Conservation (phyloP, 2,888 invertebrate species). For the Erebia epiphron region DNA sequence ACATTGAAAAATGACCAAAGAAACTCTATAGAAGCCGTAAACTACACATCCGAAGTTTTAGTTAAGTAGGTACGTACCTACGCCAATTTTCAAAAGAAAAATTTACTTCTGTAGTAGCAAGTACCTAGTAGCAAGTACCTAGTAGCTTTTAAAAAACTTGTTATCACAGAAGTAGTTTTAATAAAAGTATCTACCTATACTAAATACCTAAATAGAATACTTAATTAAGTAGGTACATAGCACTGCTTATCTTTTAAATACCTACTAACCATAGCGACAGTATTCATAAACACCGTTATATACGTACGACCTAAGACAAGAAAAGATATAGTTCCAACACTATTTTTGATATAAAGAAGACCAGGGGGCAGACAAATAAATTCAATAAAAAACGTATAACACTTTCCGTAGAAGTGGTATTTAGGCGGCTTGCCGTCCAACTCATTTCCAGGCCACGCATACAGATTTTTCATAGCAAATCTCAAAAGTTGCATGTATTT, state of each 20-base stretch:
- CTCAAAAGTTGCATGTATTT: conserved; percentile 37
- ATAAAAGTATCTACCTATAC: too few relatives aligned
- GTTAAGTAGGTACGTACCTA: too few relatives aligned
- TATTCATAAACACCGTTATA: conserved; percentile 37
- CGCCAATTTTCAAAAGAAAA: too few relatives aligned
- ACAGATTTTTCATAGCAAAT: conserved; percentile 23
- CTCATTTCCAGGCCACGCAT: conserved; percentile 30
- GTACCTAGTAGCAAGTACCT: too few relatives aligned
- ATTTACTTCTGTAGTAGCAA: too few relatives aligned
- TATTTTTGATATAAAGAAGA: conserved; percentile 29
- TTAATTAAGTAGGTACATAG: neutral
- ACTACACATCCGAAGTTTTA: too few relatives aligned
- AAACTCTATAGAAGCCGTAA: too few relatives aligned
- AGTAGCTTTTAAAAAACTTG: too few relatives aligned
- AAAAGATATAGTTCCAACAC: conserved; percentile 26
- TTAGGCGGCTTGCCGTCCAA: conserved; percentile 23
- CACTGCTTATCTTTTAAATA: conserved; percentile 1
- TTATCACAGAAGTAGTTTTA: too few relatives aligned
- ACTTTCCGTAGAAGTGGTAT: conserved; percentile 23
- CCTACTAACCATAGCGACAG: conserved; percentile 35
- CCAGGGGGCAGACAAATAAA: conserved; percentile 27
- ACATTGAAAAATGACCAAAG: too few relatives aligned
- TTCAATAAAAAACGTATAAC: conserved; percentile 28
- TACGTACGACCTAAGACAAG: conserved; percentile 37
- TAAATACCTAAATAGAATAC: too few relatives aligned